Conservation (phyloP, 1,140 invertebrate species). For the Phocides pigmalion region DNA sequence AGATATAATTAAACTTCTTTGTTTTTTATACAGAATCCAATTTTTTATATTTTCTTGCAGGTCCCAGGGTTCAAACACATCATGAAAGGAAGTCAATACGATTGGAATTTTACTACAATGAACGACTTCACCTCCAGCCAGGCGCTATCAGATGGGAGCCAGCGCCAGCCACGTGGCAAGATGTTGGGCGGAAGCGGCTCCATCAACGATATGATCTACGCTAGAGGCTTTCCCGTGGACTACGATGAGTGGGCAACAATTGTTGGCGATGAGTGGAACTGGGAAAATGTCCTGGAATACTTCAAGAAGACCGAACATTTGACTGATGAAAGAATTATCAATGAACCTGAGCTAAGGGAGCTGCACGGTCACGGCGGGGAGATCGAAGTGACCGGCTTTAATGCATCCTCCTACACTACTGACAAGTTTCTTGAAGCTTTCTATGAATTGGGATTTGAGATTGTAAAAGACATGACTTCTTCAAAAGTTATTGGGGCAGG, state of each 20-base stretch:
- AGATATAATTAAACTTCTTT: too few relatives aligned
- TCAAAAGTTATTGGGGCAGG: constrained; percentile 63
- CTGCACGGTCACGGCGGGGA: constrained; percentile 61
- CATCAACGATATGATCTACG: constrained; percentile 93
- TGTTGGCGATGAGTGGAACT: constrained; percentile 91
- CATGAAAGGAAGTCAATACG: constrained; percentile 55
- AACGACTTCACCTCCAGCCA: constrained; percentile 59
- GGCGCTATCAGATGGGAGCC: constrained; percentile 46
- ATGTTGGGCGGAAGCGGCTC: constrained; percentile 89
- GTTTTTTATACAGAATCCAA: background rate
- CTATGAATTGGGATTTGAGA: constrained; percentile 55
- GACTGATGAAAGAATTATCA: constrained; percentile 60
- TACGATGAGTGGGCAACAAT: constrained; percentile 88
- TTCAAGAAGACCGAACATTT: constrained; percentile 71
- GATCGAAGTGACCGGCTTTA: constrained; percentile 58
- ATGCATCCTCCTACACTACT: constrained; percentile 43
- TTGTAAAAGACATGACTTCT: constrained; percentile 68
- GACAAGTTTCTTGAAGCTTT: constrained; percentile 60
- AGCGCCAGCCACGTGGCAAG: constrained; percentile 81
- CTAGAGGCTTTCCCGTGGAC: constrained; percentile 89
- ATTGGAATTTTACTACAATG: constrained; percentile 69
- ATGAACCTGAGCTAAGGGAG: constrained; percentile 49
- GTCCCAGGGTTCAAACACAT: constrained; percentile 54
- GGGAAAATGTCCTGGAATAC: constrained; percentile 85
- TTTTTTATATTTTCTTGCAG: constrained; percentile 42